Evolutionary conservation across 2,888 invertebrate genomes (phyloP).

Genomic region (Leucophora obtusa): DNA sequence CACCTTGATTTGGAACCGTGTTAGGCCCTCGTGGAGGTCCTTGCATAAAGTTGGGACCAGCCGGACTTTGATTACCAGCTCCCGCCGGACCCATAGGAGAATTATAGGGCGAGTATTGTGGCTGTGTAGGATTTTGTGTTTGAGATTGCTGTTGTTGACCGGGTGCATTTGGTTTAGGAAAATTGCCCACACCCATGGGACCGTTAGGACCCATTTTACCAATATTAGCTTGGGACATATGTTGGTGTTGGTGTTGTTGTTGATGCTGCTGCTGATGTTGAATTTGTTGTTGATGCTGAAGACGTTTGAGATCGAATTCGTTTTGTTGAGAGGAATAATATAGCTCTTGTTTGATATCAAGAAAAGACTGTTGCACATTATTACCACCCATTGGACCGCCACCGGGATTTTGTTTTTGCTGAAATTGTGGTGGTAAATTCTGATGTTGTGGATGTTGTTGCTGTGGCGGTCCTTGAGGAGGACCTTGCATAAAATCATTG

Average conservation of each 20-base stretch:
- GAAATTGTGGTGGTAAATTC: slow-evolving; percentile 74
- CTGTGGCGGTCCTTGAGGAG: slow-evolving; percentile 67
- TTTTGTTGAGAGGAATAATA: slow-evolving; percentile 79
- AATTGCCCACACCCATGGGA: slow-evolving; percentile 70
- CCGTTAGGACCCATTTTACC: slow-evolving; percentile 73
- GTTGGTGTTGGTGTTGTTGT: slow-evolving; percentile 70
- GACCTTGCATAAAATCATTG: slow-evolving; percentile 79
- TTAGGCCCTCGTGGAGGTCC: slow-evolving; percentile 73
- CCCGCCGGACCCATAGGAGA: slow-evolving; percentile 82
- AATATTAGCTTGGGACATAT: slow-evolving; percentile 65
- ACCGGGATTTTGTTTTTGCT: slow-evolving; percentile 67
- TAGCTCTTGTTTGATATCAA: slow-evolving; percentile 82
- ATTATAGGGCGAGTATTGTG: slow-evolving; percentile 85
- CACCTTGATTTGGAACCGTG: slow-evolving; percentile 59
- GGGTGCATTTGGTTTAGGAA: slow-evolving; percentile 70
- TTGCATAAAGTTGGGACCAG: slow-evolving; percentile 75
- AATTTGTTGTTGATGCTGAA: slow-evolving; percentile 77
- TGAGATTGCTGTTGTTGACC: slow-evolving; percentile 71
- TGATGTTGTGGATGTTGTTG: slow-evolving; percentile 73
- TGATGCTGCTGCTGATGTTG: slow-evolving; percentile 72
- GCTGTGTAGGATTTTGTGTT: slow-evolving; percentile 68
- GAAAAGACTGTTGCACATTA: slow-evolving; percentile 78
- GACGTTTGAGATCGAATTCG: slow-evolving; percentile 79
- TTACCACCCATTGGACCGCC: slow-evolving; percentile 66
- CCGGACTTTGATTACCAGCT: slow-evolving; percentile 70